Evolutionary conservation across 2,797 vertebrate genomes (phyloP), one percentile per base, ranked within the genome.

Genomic region (Phataginus tricuspis): DNA sequence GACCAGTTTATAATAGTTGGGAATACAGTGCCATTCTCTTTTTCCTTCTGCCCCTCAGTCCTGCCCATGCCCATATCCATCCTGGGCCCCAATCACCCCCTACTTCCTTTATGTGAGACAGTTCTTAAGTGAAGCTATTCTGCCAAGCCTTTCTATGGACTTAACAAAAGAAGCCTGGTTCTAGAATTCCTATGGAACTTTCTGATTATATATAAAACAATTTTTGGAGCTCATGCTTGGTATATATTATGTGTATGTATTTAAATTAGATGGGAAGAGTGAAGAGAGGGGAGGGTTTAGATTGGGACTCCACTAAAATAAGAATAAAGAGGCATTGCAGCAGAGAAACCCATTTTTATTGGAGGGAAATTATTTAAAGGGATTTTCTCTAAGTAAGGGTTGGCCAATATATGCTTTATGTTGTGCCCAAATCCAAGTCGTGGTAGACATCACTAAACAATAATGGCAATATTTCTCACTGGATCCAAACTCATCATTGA

Each of bases 111-210:
- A 83, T 72, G 49, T 51, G 27, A 90, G 53, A 31, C 9, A 79
- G 51, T 94, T 94, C 95, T 9, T 92, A 86, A 92, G 66, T 86
- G 78, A 91, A 91, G 21, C 18, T 23, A 75, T 86, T 83, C 75
- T 85, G 68, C 57, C 42, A 84, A 77, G 23, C 23, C 53, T 90
- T 89, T 85, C 93, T 87, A 2, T 88, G 51, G 10, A 92, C 77
- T 93, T 91, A 53, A 45, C 37, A 68, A 88, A 86, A 88, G 59
- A 39, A 23, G 27, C 45, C 57, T 7, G 23, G 49, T 84, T 94
- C 21, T 55, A 86, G 61, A 86, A 87, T 92, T 91, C 95, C 68
- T 51, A 45, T 82, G 23, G 77, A 92, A 92, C 16, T 74, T 61
- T 86, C 53, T 66, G n/a, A 49, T 90, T 85, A 78, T 68, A 42